phyloP scores from a whole-genome alignment of 2,113 vertebrate genomes.

The Oplegnathus fasciatus region DNA sequence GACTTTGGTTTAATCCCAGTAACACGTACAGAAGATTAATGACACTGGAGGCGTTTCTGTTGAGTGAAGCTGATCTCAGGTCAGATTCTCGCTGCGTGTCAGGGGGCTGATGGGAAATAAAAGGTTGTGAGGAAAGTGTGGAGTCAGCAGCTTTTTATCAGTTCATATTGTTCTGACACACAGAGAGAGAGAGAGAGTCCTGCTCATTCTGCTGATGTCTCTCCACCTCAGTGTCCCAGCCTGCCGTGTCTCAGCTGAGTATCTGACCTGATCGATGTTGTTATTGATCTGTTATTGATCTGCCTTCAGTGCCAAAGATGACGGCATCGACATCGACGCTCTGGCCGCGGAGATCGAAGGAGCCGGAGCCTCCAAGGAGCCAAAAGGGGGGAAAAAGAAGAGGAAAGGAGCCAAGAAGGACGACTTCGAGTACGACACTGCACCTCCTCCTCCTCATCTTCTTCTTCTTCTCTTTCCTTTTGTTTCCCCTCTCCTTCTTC shows the following conservation, averaged over 20 bases:
- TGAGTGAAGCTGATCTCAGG: not conserved
- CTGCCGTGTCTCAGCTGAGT: too few species aligned
- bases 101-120: slow-evolving; percentile 35
- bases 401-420: slow-evolving; percentile 93
- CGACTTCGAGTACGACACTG: slow-evolving; percentile 90
- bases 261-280: not conserved
- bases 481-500: too few species aligned
- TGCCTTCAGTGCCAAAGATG: slow-evolving; percentile 90
- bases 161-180: slow-evolving; percentile 24
- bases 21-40: too few species aligned
- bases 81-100: not conserved
- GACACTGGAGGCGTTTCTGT: not conserved
- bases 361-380: slow-evolving; percentile 93
- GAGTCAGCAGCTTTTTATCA: slow-evolving; percentile 58
- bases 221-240: not conserved
- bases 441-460: not conserved
- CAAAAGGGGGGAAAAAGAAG: slow-evolving; percentile 93
- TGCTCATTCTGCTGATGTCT: not conserved
- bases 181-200: not conserved
- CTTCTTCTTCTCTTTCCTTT: not conserved
- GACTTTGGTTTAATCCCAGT: too few species aligned
- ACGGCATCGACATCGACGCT: slow-evolving; percentile 93
- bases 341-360: slow-evolving; percentile 98
- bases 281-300: not conserved
- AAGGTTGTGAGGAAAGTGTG: slow-evolving; percentile 1